A percentile compares a stretch with the other conserved stretches of the same genome.
Evolutionary conservation across 2,797 vertebrate species (phyloP).

Genomic region (Gambelia wislizenii): DNA sequence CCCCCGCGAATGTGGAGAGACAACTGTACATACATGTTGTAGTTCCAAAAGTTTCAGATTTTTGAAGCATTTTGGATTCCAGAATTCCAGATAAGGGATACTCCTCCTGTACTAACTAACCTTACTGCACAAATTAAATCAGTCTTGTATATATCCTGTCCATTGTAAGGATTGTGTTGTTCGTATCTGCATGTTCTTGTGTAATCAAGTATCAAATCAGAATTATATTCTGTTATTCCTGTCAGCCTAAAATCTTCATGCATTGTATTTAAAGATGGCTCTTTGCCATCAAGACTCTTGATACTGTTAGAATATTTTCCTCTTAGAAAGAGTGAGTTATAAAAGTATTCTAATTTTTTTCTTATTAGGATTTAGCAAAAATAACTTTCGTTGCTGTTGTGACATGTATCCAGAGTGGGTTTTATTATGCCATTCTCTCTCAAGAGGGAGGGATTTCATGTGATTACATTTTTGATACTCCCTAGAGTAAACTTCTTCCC

Average conservation of each 20-base stretch:
- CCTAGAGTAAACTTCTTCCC: background rate
- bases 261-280: background rate
- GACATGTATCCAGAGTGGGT: background rate
- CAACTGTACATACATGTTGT: too few relatives aligned
- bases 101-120: too few relatives aligned
- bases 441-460: background rate
- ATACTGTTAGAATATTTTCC: background rate
- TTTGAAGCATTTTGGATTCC: too few relatives aligned
- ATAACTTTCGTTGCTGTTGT: background rate
- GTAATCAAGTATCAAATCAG: background rate
- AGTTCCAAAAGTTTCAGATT: too few relatives aligned
- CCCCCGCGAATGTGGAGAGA: too few relatives aligned
- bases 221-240: background rate
- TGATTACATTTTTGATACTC: background rate
- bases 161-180: background rate
- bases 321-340: background rate
- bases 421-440: background rate
- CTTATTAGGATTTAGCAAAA: background rate
- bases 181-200: background rate
- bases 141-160: background rate
- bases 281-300: background rate
- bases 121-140: background rate
- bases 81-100: too few relatives aligned
- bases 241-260: background rate
- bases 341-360: background rate